A percentile compares a stretch with the other conserved stretches of the same genome.
Evolutionary conservation across 2,797 vertebrate species (phyloP).

Genomic region (Tamandua tetradactyla): DNA sequence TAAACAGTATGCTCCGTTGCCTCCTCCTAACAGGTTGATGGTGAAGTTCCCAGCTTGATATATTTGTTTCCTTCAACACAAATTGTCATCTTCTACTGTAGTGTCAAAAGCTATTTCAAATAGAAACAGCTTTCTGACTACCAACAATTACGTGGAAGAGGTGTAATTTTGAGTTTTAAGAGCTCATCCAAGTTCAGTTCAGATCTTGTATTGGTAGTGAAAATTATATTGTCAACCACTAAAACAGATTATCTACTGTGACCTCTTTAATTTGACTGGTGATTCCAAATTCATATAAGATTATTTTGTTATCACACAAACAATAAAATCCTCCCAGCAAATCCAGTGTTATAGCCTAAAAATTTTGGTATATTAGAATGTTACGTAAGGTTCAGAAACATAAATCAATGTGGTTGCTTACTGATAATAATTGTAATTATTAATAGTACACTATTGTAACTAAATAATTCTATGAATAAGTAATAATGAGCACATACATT

Average conservation of each 20-base stretch:
- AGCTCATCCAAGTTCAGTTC: conserved; percentile 18
- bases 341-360: background rate
- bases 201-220: background rate
- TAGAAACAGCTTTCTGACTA: conserved; percentile 1
- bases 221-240: background rate
- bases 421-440: conserved; percentile 35
- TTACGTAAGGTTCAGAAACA: background rate
- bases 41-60: background rate
- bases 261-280: conserved; percentile 20
- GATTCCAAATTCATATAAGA: background rate
- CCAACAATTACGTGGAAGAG: background rate
- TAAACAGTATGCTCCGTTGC: background rate
- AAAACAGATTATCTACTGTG: background rate
- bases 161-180: background rate
- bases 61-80: conserved; percentile 9
- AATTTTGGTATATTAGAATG: background rate
- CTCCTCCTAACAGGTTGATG: background rate
- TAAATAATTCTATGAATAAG: background rate
- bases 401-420: conserved; percentile 1
- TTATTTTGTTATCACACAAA: background rate
- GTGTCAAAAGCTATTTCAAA: background rate
- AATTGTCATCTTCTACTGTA: background rate
- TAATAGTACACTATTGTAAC: conserved; percentile 40
- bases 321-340: background rate
- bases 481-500: background rate